Conservation (phyloP, 2,888 invertebrate genomes). For the Anaspis maculata region DNA sequence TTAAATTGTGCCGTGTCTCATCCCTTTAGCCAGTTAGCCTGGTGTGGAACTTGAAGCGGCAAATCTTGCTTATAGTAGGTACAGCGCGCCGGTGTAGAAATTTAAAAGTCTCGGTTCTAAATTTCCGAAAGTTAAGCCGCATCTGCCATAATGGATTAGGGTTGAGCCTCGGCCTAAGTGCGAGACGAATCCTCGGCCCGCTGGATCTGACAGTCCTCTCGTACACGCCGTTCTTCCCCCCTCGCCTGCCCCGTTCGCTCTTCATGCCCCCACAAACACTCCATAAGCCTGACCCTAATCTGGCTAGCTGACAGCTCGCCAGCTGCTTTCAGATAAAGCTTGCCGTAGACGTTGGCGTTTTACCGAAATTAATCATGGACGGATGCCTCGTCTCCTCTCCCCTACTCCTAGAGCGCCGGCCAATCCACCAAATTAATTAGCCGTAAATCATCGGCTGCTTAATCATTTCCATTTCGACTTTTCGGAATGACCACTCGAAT, state of each 20-base stretch:
- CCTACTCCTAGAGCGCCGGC: too few relatives aligned
- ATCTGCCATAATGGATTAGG: constrained; percentile 42
- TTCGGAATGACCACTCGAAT: neutral
- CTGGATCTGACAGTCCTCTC: constrained; percentile 36
- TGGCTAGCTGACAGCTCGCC: constrained; percentile 39
- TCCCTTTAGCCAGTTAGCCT: too few relatives aligned
- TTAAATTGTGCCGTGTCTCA: too few relatives aligned
- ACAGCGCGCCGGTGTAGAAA: too few relatives aligned
- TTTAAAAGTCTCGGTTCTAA: constrained; percentile 29
- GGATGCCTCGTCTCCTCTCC: constrained; percentile 17
- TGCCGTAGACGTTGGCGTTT: constrained; percentile 31
- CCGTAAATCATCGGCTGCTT: constrained; percentile 21
- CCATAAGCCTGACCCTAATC: constrained; percentile 40
- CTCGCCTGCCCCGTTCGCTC: constrained; percentile 21
- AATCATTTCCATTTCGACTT: constrained; percentile 8
- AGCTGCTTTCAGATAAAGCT: constrained; percentile 39
- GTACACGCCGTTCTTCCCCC: constrained; percentile 17
- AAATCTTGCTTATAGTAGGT: too few relatives aligned
- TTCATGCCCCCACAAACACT: constrained; percentile 23
- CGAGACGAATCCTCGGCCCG: constrained; percentile 36
- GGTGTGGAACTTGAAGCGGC: too few relatives aligned
- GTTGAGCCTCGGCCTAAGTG: constrained; percentile 36
- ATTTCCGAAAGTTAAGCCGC: constrained; percentile 32
- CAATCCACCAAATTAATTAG: too few relatives aligned
- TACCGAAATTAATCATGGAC: constrained; percentile 25